Base-by-base conservation (phyloP, 2,797 vertebrate species). In the Borostomias antarcticus region DNA sequence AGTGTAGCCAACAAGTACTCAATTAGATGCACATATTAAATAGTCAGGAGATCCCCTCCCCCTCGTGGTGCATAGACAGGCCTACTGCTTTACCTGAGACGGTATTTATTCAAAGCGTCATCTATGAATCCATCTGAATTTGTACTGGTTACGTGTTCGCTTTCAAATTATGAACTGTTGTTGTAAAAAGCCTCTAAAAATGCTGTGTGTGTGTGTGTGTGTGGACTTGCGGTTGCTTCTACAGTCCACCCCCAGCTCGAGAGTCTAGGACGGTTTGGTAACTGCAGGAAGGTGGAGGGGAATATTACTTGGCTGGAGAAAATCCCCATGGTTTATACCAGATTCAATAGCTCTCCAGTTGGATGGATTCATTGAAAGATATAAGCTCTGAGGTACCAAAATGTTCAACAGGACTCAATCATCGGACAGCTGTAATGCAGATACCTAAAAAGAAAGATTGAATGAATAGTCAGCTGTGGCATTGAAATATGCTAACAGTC, bases 121-220 rank as follows among this genome's bases (percentile, higher is more conserved):
- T 29, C 28, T 26, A 59, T 51, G 21, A 51, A 51, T 60, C 85
- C 90, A 84, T 79, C 45, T 89, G 87, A 88, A 88, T 91, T 10
- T 48, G 4, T 45, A 19, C 88, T 90, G 89, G 78, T 92, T 93
- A 92, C 89, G 66, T n/a, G 52, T n/a, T n/a, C n/a, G n/a, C n/a
- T n/a, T n/a, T n/a, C n/a, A n/a, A n/a, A n/a, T n/a, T n/a, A n/a
- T n/a, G n/a, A n/a, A n/a, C n/a, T n/a, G n/a, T n/a, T n/a, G n/a
- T n/a, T n/a, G n/a, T n/a, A n/a, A n/a, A n/a, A n/a, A n/a, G n/a
- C n/a, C n/a, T n/a, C n/a, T n/a, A n/a, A n/a, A n/a, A n/a, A n/a
- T n/a, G n/a, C n/a, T n/a, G n/a, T n/a, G n/a, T n/a, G n/a, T n/a
- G n/a, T n/a, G n/a, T n/a, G n/a, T n/a, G n/a, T n/a, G n/a, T n/a